Evolutionary conservation across 2,797 vertebrate species (phyloP), one percentile per base, ranked within the genome.

Genomic region (Enteromius unitaeniatus): DNA sequence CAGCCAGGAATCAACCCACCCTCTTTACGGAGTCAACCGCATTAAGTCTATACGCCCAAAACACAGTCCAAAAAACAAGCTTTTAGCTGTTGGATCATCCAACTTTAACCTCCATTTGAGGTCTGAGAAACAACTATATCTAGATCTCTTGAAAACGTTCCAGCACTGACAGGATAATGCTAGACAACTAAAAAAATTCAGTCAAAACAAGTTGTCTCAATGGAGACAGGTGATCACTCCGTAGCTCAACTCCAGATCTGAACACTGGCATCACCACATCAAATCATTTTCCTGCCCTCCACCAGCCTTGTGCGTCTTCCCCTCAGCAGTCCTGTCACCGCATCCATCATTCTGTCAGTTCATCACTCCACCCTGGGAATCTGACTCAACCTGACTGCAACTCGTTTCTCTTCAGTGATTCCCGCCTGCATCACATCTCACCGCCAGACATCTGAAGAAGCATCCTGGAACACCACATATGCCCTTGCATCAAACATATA

Each of bases 371-470:
- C 76, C 83, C 78, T 69, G 67, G 75, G 82, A 17, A 70, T 78
- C 75, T 84, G 82, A 84, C 82, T 84, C 82, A 84, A 84, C 82
- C 74, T 72, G 51, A 78, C 84, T 80, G 84, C 78, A 85, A 85
- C 78, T 31, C 53, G 23, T 26, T 78, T 78, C 82, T 78, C 64
- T 60, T 70, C 64, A 84, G 23, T 2, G 28, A 67, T 84, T 73
- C 83, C 67, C 31, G 67, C 28, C 75, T 77, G 40, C 76, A 84
- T 83, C 87, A 86, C 53, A 82, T 90, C 82, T 88, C 90, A 87
- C 86, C 47, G 0, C 15, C 70, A n/a, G 37, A 60, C 87, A 85
- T 45, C 11, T 78, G 40, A 84, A 47, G 28, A 34, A 58, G 60
- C 74, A 70, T 4, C 19, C 67, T 4, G 3, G 40, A 34, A 58